These are phyloP conservation scores for Reticulitermes speratus DNA, from an alignment of 1,140 invertebrate species.

Conservation along the genomic window DNA sequence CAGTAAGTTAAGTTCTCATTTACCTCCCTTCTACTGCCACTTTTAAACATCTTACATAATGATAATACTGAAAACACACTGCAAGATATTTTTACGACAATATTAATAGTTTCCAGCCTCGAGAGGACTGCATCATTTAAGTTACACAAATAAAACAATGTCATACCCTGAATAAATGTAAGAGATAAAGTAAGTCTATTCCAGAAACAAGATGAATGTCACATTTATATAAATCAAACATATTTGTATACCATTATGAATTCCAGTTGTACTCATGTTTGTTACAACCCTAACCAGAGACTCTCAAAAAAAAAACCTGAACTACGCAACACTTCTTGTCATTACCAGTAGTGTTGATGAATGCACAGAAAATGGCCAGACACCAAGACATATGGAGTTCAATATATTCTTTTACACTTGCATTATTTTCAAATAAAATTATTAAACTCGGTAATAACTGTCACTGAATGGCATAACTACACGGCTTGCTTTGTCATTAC, in stretches of 20 bases:
- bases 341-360: too few relatives aligned
- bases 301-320: too few relatives aligned
- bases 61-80: neutral
- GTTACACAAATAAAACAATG: neutral
- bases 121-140: neutral
- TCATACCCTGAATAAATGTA: neutral
- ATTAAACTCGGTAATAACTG: neutral
- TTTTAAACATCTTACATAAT: neutral
- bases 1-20: neutral
- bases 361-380: too few relatives aligned
- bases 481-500: neutral
- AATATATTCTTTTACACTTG: neutral
- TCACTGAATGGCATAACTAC: neutral
- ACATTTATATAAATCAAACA: too few relatives aligned
- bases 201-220: neutral
- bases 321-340: too few relatives aligned
- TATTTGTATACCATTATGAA: too few relatives aligned
- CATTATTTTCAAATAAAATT: neutral
- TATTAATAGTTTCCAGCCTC: neutral
- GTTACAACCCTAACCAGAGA: too few relatives aligned
- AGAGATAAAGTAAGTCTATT: neutral
- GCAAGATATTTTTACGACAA: conserved; percentile 2
- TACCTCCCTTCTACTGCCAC: neutral
- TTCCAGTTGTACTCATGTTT: too few relatives aligned
- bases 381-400: neutral